Base-by-base conservation (phyloP, 2,113 vertebrate genomes). In the Aegotheles bennettii region DNA sequence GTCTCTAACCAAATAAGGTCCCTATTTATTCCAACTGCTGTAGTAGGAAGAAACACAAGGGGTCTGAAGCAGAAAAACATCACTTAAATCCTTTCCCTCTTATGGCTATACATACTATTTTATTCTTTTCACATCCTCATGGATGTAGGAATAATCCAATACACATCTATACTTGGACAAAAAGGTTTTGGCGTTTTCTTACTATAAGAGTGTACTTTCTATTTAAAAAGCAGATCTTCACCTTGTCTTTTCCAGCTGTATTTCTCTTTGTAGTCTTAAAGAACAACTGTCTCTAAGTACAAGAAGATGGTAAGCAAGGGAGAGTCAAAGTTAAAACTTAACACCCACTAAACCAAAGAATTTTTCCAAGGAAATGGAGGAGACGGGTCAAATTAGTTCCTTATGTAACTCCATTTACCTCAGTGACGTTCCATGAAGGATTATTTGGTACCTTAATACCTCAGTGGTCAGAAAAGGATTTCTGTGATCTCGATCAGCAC, bases 311-410 rank as follows among this genome's bases (percentile, higher is more conserved):
- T 91, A 87, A 75, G 65, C 60, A 84, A 94, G 48, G 43, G 56
- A 90, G 68, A 92, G 68, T 67, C 8, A 1, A 95, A 92, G 83
- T 86, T 59, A 86, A 67, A 84, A 94, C 94, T 78, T 95, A 93
- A 94, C 93, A 75, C 84, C 53, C 8, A 7, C 60, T 86, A 53
- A 91, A 95, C 23, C 43, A 67, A 90, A 89, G 81, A 88, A 74
- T 91, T 94, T 96, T 94, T 90, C 59, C 74, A 82, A 90, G 94
- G 93, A 95, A 96, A 67, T 87, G 73, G 77, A 89, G 65, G 74
- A 92, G 89, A 89, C 94, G 21, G 64, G 75, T 96, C 89, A 94
- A 94, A 97, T 94, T 93, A 94, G 91, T 96, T 96, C 94, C 96
- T 96, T 70, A 42, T 94, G 87, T 89, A 90, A 94, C 20, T 86